These are phyloP conservation scores for Orthonevra nobilis DNA, from an alignment of 2,888 invertebrate species.

Conservation along the genomic window DNA sequence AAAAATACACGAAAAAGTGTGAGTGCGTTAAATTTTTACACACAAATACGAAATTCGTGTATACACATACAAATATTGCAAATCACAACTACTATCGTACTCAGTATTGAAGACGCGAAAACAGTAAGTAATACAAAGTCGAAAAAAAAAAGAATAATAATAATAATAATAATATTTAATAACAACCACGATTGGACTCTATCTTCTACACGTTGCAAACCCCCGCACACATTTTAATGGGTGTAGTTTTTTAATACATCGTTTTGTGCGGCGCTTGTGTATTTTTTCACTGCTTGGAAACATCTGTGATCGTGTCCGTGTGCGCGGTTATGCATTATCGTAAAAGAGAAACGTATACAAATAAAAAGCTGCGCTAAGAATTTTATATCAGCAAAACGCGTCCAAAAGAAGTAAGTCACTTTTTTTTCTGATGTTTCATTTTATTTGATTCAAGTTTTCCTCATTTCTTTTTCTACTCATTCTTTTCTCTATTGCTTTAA, in stretches of 20 bases:
- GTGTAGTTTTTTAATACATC: constrained; percentile 16
- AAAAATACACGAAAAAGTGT: constrained; percentile 45
- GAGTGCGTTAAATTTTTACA: constrained; percentile 44
- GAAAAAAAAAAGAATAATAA: constrained; percentile 16
- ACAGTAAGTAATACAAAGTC: constrained; percentile 15
- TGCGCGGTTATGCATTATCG: constrained; percentile 56
- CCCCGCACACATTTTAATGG: constrained; percentile 29
- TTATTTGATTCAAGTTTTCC: too few relatives aligned
- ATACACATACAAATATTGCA: too few relatives aligned
- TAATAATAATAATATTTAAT: constrained; percentile 4
- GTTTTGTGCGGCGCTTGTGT: constrained; percentile 18
- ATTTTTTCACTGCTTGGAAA: constrained; percentile 33
- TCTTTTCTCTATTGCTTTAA: not conserved
- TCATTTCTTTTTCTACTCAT: too few relatives aligned
- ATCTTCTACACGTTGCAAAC: constrained; percentile 9
- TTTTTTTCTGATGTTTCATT: not conserved
- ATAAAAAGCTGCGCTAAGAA: constrained; percentile 19
- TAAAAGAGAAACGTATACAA: constrained; percentile 39
- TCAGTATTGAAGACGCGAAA: too few relatives aligned
- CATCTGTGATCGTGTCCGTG: constrained; percentile 48
- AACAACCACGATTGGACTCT: constrained; percentile 18
- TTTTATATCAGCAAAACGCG: constrained; percentile 50
- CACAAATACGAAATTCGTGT: constrained; percentile 13
- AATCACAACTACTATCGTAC: too few relatives aligned
- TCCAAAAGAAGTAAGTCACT: constrained; percentile 57